Evolutionary conservation across 2,113 vertebrate genomes (phyloP).

Genomic region (Oncorhynchus tshawytscha): DNA sequence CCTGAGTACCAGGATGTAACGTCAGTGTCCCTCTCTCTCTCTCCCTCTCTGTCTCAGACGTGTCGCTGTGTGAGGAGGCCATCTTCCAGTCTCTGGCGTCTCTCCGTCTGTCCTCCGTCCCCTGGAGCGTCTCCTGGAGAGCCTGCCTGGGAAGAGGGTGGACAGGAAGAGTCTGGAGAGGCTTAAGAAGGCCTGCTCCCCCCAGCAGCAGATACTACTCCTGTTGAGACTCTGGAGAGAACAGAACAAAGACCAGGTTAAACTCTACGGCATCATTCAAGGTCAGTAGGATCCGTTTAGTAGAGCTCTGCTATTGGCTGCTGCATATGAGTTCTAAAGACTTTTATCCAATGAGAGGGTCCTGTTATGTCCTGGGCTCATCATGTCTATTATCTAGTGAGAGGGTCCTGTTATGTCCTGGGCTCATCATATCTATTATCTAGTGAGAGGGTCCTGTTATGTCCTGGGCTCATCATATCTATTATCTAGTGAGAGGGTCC

Average conservation of each 20-base stretch:
- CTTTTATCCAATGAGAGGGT: too few species aligned
- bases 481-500: conserved; percentile 46
- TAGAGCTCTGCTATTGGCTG: too few species aligned
- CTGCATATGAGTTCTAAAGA: too few species aligned
- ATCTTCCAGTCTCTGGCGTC: conserved; percentile 89
- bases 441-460: conserved; percentile 40
- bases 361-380: too few species aligned
- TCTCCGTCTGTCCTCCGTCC: conserved; percentile 77
- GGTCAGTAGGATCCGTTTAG: conserved; percentile 61
- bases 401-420: too few species aligned
- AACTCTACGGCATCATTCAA: conserved; percentile 84
- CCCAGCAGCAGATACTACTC: conserved; percentile 86
- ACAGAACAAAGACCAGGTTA: conserved; percentile 88
- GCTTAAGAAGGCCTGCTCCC: conserved; percentile 80
- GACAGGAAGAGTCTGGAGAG: conserved; percentile 79
- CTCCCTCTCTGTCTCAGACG: conserved; percentile 68
- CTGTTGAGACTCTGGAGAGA: conserved; percentile 88
- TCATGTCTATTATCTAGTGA: too few species aligned
- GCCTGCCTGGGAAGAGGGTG: conserved; percentile 82
- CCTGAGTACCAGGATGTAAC: not conserved
- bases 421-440: too few species aligned
- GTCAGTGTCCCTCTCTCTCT: not conserved
- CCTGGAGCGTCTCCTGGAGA: conserved; percentile 80
- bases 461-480: too few species aligned
- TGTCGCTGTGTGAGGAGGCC: conserved; percentile 90